Base-by-base conservation (phyloP, 2,888 invertebrate genomes). In the Deilephila porcellus region DNA sequence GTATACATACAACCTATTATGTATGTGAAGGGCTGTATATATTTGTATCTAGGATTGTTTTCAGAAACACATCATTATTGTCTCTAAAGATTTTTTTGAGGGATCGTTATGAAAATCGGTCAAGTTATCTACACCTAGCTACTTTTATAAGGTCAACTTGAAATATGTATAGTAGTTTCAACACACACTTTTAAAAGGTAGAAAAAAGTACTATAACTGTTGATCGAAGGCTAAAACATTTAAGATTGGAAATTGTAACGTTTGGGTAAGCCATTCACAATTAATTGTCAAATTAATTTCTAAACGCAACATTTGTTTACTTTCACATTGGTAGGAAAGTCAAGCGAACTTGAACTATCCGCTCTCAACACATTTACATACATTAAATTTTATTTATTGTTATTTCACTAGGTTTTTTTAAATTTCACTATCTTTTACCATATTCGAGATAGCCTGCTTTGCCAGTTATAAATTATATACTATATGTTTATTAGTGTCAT, bases 281-380 rank as follows among this genome's bases (percentile, higher is more conserved):
- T 37, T n/a, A 67, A 67, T 67, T 45, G 20, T 6, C 11, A 52
- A 52, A 32, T 32, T 32, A 32, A 25, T 32, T 5, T 17, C 17
- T 19, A 64, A 45, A 1, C 19, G 37, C 11, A 63, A 63, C 37
- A n/a, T 63, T 37, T 4, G 32, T 74, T 76, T 53, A 70, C 78
- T 80, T 80, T 80, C 79, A 79, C 78, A 76, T 79, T 74, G 73
- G 63, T 70, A 73, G 20, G 78, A 78, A 80, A 80, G 79, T 80
- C 63, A 53, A 20, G 60, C 74, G 77, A 80, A 77, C 79, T 80
- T 79, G 79, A 78, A 76, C 79, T 52, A 52, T 67, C 71, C n/a
- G 59, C 11, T 19, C 60, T 59, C n/a, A 56, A 19, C 32, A 71
- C 32, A 60, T 60, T 71, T 37, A 34, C 71, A 71, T 45, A 67